Base-by-base conservation (phyloP, 2,797 vertebrate species). In the Rachycentron canadum region DNA sequence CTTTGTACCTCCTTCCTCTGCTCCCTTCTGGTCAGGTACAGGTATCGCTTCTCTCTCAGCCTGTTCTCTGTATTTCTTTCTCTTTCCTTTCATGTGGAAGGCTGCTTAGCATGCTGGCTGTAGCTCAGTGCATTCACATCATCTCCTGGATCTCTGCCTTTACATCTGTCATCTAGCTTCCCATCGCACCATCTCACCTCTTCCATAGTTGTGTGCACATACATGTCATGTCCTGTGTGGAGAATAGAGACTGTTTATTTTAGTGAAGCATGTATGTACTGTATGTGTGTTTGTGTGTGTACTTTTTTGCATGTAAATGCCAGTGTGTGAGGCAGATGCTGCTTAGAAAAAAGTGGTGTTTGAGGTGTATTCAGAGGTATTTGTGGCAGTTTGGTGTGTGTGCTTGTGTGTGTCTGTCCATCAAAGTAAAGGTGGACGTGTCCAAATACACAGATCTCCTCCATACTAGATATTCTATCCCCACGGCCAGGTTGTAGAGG, bases 1-100 rank as follows among this genome's bases (percentile, higher is more conserved):
- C 96, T 99, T 99, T 97, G 96, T 97, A 70, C 97, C 97, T 96
- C 98, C 97, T 95, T 98, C 97, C 92, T 96, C 97, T 91, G 94
- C 96, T 96, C 98, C 98, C 95, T 99, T 99, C 96, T 99, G 98
- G 98, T 99, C 98, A 99, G 98, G 98, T 99, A 99, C 96, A 91
- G 93, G 91, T 95, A 94, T 88, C 73, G n/a, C 88, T 89, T 91
- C 78, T 83, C 81, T 84, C 78, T 89, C 50, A 84, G 38, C 70
- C 61, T 73, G 34, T 69, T 90, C 91, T 94, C 93, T 56, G 3
- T 9, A 13, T 28, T 23, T 66, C 53, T 68, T 47, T 65, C 30
- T 60, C 32, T 52, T 30, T 80, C 90, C 91, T 93, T 94, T 92
- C 89, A 89, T 93, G 86, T 80, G 26, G 36, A 50, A 45, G 73